phyloP scores from a whole-genome alignment of 2,113 vertebrate species.

The Zootoca vivipara region DNA sequence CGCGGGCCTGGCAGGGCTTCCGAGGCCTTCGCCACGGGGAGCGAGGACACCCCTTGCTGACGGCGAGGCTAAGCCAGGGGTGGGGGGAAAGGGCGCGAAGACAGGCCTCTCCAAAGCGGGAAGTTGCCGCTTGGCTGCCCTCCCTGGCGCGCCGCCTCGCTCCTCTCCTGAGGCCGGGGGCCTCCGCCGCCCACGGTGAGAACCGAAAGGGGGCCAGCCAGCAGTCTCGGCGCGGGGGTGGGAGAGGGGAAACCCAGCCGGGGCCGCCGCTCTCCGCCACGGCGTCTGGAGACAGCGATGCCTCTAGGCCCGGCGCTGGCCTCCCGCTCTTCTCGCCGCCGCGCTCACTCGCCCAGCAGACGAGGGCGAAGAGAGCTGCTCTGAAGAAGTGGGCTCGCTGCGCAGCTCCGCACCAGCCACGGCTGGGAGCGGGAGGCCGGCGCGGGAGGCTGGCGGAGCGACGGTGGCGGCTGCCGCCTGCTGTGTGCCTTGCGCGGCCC shows the following conservation, averaged over 20 bases:
- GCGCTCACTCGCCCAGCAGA: constrained; percentile 39
- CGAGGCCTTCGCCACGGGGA: not conserved
- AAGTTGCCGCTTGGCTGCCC: not conserved
- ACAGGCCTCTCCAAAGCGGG: not conserved
- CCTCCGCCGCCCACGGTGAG: not conserved
- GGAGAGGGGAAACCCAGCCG: not conserved
- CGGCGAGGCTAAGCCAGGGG: not conserved
- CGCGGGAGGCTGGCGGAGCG: not conserved
- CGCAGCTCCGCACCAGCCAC: no score
- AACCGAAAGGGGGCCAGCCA: not conserved
- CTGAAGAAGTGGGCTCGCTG: not conserved
- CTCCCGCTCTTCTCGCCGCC: constrained; percentile 50
- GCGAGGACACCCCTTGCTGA: not conserved
- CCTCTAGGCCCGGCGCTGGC: not conserved
- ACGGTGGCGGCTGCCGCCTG: not conserved
- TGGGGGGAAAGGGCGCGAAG: not conserved
- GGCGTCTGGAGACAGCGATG: not conserved
- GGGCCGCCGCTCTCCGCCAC: not conserved
- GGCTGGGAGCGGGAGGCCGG: not conserved
- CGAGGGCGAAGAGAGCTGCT: no score
- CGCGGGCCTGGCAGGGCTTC: not conserved
- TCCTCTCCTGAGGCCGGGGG: not conserved
- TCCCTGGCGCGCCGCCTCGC: not conserved
- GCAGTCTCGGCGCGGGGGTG: no score
- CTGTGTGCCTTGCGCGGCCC: constrained; percentile 43